Percentiles rank a stretch among this genome's conserved stretches.
These are phyloP conservation scores for Chamaea fasciata DNA, from an alignment of 2,113 vertebrate genomes.

Conservation along the genomic window DNA sequence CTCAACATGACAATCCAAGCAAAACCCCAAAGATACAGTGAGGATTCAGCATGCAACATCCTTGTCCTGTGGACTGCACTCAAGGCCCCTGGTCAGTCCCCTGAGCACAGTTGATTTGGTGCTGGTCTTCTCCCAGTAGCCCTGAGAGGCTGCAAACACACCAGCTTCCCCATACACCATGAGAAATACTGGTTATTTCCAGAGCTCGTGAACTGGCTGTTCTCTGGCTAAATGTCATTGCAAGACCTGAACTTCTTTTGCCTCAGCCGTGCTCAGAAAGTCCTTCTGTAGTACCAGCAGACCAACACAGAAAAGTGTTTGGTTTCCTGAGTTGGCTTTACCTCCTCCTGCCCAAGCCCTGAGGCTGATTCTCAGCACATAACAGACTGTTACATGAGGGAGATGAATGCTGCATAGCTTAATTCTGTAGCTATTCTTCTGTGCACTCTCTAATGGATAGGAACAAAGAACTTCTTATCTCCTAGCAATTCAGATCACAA, in stretches of 20 bases:
- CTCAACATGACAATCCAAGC: not conserved
- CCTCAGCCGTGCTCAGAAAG: not conserved
- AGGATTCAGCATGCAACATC: not conserved
- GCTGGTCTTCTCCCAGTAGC: not conserved
- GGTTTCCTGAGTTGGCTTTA: not conserved
- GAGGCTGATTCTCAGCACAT: not conserved
- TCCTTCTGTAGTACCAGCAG: not conserved
- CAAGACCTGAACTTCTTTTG: not conserved
- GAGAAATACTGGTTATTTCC: not conserved
- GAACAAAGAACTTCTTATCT: not conserved
- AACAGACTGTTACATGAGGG: not conserved
- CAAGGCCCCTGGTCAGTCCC: not conserved
- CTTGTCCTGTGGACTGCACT: not conserved
- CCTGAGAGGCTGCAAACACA: not conserved
- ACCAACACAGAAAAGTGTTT: not conserved
- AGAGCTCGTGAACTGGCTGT: not conserved
- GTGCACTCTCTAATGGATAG: not conserved
- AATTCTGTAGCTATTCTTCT: not conserved
- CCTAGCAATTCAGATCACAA: not conserved
- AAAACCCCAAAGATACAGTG: not conserved
- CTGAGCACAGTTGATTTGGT: fast-evolving
- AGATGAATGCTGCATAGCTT: not conserved
- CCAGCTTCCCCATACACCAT: fast-evolving
- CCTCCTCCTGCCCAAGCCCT: not conserved
- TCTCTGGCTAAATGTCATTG: not conserved